Base-by-base conservation (phyloP, 2,888 invertebrate species). In the Melinaea marsaeus region DNA sequence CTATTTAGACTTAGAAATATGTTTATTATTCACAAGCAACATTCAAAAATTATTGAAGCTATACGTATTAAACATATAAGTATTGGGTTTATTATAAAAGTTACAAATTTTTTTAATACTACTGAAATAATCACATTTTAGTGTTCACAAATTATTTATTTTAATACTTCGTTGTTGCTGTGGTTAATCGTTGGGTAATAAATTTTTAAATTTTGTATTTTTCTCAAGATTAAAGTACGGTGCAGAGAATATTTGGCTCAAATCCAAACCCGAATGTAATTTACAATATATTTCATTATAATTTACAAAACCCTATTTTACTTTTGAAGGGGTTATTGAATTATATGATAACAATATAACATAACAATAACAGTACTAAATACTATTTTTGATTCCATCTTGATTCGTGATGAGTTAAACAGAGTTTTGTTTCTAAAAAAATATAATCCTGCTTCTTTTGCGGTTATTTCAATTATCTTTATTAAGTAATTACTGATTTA, bases 171-270 rank as follows among this genome's bases (percentile, higher is more conserved):
- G 35, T 55, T 47, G 61, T 58, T 57, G 61, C 64, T 63, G 58
- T 64, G 60, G 56, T 63, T 66, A 65, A 66, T 66, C 62, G 61
- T 64, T 62, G 58, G 58, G 61, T 62, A 63, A 68, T 69, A 69
- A 68, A 71, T 71, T 73, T 69, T 63, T 67, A 71, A 71, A 69
- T 60, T 62, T 56, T 60, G 69, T 73, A 71, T 75, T 71, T 71
- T 71, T 63, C 63, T 42, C 61, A 66, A 69, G 68, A 71, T 71
- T 69, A 65, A 67, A 64, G 61, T 59, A 65, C 61, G 61, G 60
- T 62, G 71, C 72, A 71, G 70, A 72, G 62, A 58, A 62, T 51
- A 58, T 60, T 71, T 75, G 74, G 75, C 74, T 59, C 35, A 22
- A 34, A 56, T 69, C 74, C 75, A 75, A 71, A 63, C 71, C 72